Evolutionary conservation across 2,797 vertebrate species (phyloP).

Genomic region (Calcarius lapponicus): DNA sequence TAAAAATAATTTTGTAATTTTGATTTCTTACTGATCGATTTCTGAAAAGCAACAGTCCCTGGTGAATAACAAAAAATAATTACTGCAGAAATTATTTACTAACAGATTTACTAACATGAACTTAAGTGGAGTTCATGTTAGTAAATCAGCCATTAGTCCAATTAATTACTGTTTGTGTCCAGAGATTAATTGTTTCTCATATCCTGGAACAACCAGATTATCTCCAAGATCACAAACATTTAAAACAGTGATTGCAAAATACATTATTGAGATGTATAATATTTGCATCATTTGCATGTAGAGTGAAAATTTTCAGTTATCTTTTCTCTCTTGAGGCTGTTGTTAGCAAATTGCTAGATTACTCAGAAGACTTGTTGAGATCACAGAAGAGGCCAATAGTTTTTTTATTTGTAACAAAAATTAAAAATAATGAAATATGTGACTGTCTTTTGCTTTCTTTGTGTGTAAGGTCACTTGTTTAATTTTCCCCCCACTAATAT

Average conservation of each 20-base stretch:
- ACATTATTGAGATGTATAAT: neutral
- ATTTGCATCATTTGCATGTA: neutral
- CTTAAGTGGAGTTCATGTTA: neutral
- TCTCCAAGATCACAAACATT: neutral
- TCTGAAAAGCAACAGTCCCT: neutral
- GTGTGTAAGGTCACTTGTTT: neutral
- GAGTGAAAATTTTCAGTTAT: neutral
- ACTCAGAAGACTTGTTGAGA: constrained; percentile 6
- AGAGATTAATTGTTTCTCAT: neutral
- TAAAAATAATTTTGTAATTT: constrained; percentile 18
- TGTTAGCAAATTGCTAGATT: constrained; percentile 25
- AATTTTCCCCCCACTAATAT: neutral
- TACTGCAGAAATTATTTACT: too few relatives aligned
- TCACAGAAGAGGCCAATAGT: neutral
- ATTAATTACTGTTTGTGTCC: constrained; percentile 23
- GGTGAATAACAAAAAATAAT: constrained; percentile 23
- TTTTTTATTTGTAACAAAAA: neutral
- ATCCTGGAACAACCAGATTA: neutral
- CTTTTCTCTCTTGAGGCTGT: neutral
- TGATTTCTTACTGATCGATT: neutral
- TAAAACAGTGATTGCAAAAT: constrained; percentile 14
- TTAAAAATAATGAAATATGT: neutral
- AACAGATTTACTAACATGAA: too few relatives aligned
- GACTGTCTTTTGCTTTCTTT: neutral
- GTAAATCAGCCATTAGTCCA: constrained; percentile 16